Base-by-base conservation (phyloP, 2,797 vertebrate species). In the Gambelia wislizenii region DNA sequence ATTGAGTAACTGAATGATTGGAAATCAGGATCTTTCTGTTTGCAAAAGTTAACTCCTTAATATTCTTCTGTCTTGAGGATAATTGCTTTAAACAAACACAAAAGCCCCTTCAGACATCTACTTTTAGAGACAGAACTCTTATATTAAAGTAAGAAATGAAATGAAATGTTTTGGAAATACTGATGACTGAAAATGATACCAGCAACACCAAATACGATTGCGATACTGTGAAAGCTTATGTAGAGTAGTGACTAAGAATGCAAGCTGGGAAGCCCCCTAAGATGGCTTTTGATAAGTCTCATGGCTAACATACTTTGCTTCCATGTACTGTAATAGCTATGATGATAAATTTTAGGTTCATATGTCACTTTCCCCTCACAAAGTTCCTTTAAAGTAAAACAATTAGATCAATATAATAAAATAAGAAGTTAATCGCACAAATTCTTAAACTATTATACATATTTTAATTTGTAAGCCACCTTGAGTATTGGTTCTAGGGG, bases 151-250 rank as follows among this genome's bases (percentile, higher is more conserved):
- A 59, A 74, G 39, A 56, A 14, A 59, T 76, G 39, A 85, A 75
- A 36, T 59, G 39, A 85, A 85, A 59, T 59, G 36, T 75, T 75
- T 85, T 59, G 27, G 84, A 72, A 85, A 75, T n/a, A n/a, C 22
- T 75, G 52, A 76, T 30, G 7, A 75, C 14, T 75, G 39, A 85
- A 85, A 85, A 61, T 5, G 59, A 44, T 59, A 69, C 7, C 20
- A 69, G 9, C 18, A 22, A 47, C 20, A 75, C 52, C 3, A 4
- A 59, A 44, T 44, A 59, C 44, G 27, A 75, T 85, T 59, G 42
- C 72, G 27, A 16, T 42, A 44, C 36, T 75, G 18, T 56, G 33
- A 56, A 33, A n/a, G 2, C 49, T 33, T 49, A 79, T 79, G 49
- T 20, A 54, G 52, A 79, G 4, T 44, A 79, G 18, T 54, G 77